Base-by-base conservation (phyloP, 2,888 invertebrate genomes). In the Heteromyza rotundicornis region DNA sequence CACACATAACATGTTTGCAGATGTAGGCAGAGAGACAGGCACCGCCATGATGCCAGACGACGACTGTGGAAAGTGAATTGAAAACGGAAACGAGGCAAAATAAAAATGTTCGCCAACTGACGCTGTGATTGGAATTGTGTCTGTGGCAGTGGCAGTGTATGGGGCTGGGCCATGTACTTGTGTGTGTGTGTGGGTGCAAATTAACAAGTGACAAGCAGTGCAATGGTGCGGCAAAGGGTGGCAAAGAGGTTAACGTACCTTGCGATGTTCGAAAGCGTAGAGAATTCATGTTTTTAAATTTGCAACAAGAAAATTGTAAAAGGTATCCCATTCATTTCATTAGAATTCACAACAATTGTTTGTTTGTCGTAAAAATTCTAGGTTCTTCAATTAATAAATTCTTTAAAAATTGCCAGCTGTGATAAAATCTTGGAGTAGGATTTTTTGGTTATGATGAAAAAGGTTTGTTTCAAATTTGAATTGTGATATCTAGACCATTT, bases 241-340 rank as follows among this genome's bases (percentile, higher is more conserved):
- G 47, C 62, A 64, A 67, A 67, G 59, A 65, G 63, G 67, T 67
- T 64, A 67, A 67, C 56, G 67, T 56, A 67, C 67, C 61, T 32
- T 40, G 3, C 22, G 10, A 17, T 14, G 47, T 20, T 40, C 14
- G 19, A 47, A 47, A 19, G 47, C 40, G 47, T 3, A n/a, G 19
- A 17, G 20, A 20, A 20, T 19, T 19, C 5, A 47, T 19, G 19
- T 20, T 7, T 14, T 17, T 20, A 47, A 47, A 47, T 47, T 47
- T 40, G 40, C 40, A 40, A 40, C 40, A 40, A n/a, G n/a, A n/a
- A n/a, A n/a, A n/a, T n/a, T n/a, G n/a, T n/a, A n/a, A n/a, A n/a
- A n/a, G n/a, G n/a, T n/a, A n/a, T n/a, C n/a, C n/a, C n/a, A n/a
- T n/a, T n/a, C n/a, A n/a, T n/a, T n/a, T n/a, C n/a, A n/a, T n/a